Conservation (phyloP, 35 echinoderm and acorn worm species). For the Heliocidaris erythrogramma region DNA sequence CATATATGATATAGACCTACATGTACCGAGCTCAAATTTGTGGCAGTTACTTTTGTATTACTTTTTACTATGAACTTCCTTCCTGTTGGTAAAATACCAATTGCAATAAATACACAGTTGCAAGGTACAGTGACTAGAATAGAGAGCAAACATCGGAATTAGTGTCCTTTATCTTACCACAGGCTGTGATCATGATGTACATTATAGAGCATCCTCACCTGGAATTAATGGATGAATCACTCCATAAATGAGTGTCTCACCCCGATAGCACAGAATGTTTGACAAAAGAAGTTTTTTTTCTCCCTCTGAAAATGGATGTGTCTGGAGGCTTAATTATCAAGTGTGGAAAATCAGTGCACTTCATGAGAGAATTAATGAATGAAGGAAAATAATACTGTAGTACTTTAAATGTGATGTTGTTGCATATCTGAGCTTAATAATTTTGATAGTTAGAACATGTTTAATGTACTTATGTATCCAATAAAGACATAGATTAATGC, state of each 20-base stretch:
- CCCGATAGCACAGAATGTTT: not conserved
- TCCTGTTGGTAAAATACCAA: not conserved
- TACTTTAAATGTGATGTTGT: too few species aligned
- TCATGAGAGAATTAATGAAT: not conserved
- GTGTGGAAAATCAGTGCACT: constrained; percentile 2
- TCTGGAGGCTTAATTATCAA: not conserved
- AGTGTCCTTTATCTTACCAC: not conserved
- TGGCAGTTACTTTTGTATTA: not conserved
- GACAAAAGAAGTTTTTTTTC: not conserved
- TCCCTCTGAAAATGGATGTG: not conserved
- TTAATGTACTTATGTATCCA: too few species aligned
- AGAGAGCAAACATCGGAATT: not conserved
- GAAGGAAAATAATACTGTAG: not conserved
- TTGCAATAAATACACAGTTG: not conserved
- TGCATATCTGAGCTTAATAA: too few species aligned
- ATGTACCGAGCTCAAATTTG: not conserved
- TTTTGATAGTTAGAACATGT: too few species aligned
- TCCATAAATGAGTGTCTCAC: not conserved
- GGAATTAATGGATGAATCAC: constrained; percentile 3
- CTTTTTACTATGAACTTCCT: not conserved
- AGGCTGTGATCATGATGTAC: not conserved
- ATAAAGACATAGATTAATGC: too few species aligned
- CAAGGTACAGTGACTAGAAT: not conserved
- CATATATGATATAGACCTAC: too few species aligned
- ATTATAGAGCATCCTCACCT: not conserved